Base-by-base conservation (phyloP, 2,888 invertebrate genomes). In the Horisme vitalbata region DNA sequence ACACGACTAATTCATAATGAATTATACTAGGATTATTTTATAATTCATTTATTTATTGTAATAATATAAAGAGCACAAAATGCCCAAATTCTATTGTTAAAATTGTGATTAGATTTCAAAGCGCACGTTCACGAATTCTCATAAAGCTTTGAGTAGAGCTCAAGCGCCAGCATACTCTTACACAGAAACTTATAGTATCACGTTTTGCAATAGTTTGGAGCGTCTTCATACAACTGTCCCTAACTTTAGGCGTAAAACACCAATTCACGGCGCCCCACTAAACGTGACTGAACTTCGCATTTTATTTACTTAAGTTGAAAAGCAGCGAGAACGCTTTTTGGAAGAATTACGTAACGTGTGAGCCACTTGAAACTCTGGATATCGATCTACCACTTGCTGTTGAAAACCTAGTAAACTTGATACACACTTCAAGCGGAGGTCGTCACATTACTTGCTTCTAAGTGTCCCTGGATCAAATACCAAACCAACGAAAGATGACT, bases 211-310 rank as follows among this genome's bases (percentile, higher is more conserved):
- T 61, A 68, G 59, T 67, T 34, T 55, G 35, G 41, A 49, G 32
- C 44, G 46, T 41, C 57, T 60, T 58, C 45, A 55, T 41, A 38
- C 45, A 38, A 45, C 45, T 54, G 48, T 41, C 47, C 46, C 37
- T n/a, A 71, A 71, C 52, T 69, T 68, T 55, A 44, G 50, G 48
- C 60, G 61, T 71, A 69, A 68, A 66, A 62, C 61, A 61, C 50
- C 55, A 55, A 60, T 65, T 67, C 61, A 63, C 63, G 58, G 55
- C 46, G 44, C 38, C 34, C 49, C 55, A 55, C 56, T 57, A 58
- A 60, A 64, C 65, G 63, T 59, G 66, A 63, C 60, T 59, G 38
- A 65, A 63, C 48, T 66, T 65, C 58, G 38, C 47, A 59, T 64
- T 65, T 59, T 65, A 64, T 59, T 37, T 54, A 48, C 48, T 26